Evolutionary conservation across 2,888 invertebrate species (phyloP).

Genomic region (Amphipyra tragopoginis): DNA sequence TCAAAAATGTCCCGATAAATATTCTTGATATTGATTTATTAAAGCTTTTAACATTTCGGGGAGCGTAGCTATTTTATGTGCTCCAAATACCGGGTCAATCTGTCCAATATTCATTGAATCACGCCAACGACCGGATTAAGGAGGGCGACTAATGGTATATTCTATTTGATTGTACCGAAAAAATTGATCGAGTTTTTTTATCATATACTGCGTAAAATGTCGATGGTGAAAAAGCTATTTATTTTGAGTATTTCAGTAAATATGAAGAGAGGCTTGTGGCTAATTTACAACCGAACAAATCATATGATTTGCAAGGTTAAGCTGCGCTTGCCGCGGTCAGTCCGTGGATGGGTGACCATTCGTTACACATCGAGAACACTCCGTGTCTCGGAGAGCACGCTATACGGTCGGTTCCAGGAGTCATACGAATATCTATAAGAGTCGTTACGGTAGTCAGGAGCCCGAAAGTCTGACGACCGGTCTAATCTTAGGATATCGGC

Average conservation of each 20-base stretch:
- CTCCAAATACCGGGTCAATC: conserved; percentile 21
- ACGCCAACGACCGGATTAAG: conserved; percentile 17
- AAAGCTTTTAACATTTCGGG: conserved; percentile 24
- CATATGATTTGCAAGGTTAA: too few species aligned
- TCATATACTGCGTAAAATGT: conserved; percentile 1
- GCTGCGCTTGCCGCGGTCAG: too few species aligned
- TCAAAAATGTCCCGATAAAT: conserved; percentile 3
- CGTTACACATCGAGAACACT: too few species aligned
- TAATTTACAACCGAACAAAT: too few species aligned
- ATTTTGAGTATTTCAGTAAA: conserved; percentile 23
- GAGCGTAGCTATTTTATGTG: conserved; percentile 23
- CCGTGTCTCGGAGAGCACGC: too few species aligned
- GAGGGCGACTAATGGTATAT: conserved; percentile 28
- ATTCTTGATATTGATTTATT: conserved; percentile 6
- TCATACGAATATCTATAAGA: too few species aligned
- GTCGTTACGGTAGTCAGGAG: too few species aligned
- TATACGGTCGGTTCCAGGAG: too few species aligned
- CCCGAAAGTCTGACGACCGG: too few species aligned
- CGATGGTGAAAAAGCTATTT: conserved; percentile 20
- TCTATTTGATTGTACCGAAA: conserved; percentile 18
- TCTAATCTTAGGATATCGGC: too few species aligned
- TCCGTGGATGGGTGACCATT: conserved; percentile 16
- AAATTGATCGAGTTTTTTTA: conserved; percentile 28
- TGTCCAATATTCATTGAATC: conserved; percentile 33
- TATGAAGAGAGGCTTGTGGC: conserved; percentile 14